Percentiles rank a stretch among this genome's conserved stretches.
These are phyloP conservation scores for Standfussiana lucernea DNA, from an alignment of 2,888 invertebrate genomes.

Conservation along the genomic window DNA sequence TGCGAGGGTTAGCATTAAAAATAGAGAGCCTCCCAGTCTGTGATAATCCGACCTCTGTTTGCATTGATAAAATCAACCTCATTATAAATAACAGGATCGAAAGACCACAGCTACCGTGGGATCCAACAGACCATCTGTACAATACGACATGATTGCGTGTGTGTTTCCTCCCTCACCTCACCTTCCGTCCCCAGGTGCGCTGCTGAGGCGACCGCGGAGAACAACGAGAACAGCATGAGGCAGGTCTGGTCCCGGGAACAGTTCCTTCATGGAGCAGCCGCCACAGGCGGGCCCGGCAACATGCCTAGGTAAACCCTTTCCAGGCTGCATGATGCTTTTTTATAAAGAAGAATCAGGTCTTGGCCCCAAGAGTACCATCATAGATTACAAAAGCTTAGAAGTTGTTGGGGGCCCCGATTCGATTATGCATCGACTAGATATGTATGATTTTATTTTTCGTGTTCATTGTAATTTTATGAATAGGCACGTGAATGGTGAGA, in stretches of 20 bases:
- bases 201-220: constrained; percentile 71
- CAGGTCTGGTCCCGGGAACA: constrained; percentile 94
- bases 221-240: constrained; percentile 73
- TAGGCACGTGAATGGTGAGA: neutral
- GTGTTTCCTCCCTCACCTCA: constrained; percentile 53
- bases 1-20: neutral
- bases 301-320: constrained; percentile 70
- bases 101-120: constrained; percentile 47
- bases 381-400: neutral
- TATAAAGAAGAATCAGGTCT: neutral
- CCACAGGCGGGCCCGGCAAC: constrained; percentile 92
- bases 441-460: constrained; percentile 7
- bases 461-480: neutral
- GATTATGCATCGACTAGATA: neutral
- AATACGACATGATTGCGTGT: constrained; percentile 50
- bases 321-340: constrained; percentile 10
- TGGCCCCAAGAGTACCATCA: neutral
- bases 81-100: constrained; percentile 39
- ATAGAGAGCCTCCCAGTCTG: neutral
- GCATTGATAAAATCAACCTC: neutral
- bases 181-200: constrained; percentile 67
- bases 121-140: constrained; percentile 51
- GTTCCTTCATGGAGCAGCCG: constrained; percentile 93
- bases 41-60: neutral
- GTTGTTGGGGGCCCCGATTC: neutral